Evolutionary conservation across 2,888 invertebrate genomes (phyloP).

Genomic region (Carpatolechia fugitivella): DNA sequence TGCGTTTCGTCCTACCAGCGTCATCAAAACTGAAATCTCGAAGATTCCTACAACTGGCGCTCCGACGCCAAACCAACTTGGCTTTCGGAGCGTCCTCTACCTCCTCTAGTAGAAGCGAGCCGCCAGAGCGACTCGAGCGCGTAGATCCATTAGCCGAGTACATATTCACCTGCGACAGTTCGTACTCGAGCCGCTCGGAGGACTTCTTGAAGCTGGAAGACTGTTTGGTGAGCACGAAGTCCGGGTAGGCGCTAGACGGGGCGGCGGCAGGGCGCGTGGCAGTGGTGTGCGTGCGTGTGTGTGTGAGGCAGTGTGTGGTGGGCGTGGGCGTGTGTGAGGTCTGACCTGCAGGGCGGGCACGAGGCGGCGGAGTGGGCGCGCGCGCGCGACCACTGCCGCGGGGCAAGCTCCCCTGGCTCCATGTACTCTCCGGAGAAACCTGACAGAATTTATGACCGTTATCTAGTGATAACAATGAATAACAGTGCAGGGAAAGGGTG

Average conservation of each 20-base stretch:
- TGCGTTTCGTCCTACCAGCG: conserved; percentile 82
- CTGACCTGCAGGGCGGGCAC: conserved; percentile 49
- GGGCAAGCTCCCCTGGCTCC: conserved; percentile 68
- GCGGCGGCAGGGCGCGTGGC: conserved; percentile 54
- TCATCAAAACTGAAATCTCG: conserved; percentile 88
- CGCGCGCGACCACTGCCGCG: conserved; percentile 65
- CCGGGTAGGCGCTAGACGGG: conserved; percentile 73
- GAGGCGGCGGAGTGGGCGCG: conserved; percentile 75
- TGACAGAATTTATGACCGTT: conserved; percentile 24
- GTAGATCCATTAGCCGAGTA: conserved; percentile 73
- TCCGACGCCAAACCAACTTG: conserved; percentile 85
- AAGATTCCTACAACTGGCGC: conserved; percentile 90
- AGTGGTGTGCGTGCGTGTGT: conserved; percentile 40
- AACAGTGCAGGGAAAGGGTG: no score
- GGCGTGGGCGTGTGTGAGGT: conserved; percentile 72
- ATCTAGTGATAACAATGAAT: no score
- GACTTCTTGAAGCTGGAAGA: conserved; percentile 67
- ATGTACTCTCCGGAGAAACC: conserved; percentile 77
- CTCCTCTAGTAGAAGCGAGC: conserved; percentile 50
- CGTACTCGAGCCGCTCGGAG: conserved; percentile 77
- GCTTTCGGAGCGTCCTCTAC: conserved; percentile 37
- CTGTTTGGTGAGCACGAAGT: conserved; percentile 66
- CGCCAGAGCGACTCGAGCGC: conserved; percentile 63
- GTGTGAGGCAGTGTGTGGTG: conserved; percentile 42
- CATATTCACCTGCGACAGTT: conserved; percentile 77